Evolutionary conservation across 1,140 invertebrate genomes (phyloP).

Genomic region (Octopus bimaculoides): DNA sequence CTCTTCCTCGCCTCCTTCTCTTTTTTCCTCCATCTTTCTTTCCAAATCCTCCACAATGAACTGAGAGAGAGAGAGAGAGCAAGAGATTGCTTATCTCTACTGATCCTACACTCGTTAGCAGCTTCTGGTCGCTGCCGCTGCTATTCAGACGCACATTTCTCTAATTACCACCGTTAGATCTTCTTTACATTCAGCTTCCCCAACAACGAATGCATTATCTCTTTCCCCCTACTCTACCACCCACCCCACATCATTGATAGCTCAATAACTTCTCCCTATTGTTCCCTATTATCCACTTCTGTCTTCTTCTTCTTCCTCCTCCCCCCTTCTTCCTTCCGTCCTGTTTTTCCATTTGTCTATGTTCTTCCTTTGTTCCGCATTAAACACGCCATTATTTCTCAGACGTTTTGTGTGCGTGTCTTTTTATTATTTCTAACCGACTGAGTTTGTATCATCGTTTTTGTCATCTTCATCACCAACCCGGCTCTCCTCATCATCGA

Average conservation of each 20-base stretch:
- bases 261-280: neutral
- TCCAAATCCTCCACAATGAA: neutral
- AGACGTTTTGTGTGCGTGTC: neutral
- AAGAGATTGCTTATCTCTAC: no score
- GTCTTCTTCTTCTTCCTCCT: neutral
- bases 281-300: neutral
- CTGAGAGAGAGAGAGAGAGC: no score
- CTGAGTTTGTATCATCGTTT: neutral
- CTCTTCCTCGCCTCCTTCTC: neutral
- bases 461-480: neutral
- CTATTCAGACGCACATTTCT: no score
- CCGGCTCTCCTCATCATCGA: neutral
- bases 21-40: neutral
- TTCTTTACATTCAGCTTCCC: no score
- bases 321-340: slow-evolving; percentile 5
- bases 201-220: no score
- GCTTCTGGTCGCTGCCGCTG: no score
- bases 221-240: no score
- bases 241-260: no score
- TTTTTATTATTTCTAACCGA: slow-evolving; percentile 17
- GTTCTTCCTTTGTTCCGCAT: no score
- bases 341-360: neutral
- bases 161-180: no score
- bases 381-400: no score
- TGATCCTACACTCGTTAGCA: no score